A percentile compares a stretch with the other conserved stretches of the same genome.
Conservation (phyloP, 2,888 invertebrate species). For the Oligia strigilis region DNA sequence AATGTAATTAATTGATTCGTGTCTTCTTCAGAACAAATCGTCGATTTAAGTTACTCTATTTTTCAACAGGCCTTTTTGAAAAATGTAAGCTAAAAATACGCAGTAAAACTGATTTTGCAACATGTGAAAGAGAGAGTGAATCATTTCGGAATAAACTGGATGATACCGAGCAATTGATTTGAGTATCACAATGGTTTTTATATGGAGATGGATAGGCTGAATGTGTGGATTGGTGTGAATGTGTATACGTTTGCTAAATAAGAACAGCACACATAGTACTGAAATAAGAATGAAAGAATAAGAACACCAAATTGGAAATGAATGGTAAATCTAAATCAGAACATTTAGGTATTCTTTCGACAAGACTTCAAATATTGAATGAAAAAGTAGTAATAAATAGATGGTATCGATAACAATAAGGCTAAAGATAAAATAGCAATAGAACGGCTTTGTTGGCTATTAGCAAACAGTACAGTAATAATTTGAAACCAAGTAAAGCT, state of each 20-base stretch:
- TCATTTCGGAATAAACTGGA: conserved; percentile 62
- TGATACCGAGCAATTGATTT: conserved; percentile 74
- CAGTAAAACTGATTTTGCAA: conserved; percentile 57
- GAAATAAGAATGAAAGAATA: neutral
- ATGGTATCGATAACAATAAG: conserved; percentile 10
- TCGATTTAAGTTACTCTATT: conserved; percentile 59
- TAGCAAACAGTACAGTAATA: conserved; percentile 39
- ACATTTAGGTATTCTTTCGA: neutral
- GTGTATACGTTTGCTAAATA: conserved; percentile 60
- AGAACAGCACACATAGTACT: conserved; percentile 20
- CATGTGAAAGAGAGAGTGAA: conserved; percentile 40
- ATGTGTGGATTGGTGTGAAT: conserved; percentile 62
- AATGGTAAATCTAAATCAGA: conserved; percentile 6
- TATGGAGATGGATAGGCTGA: conserved; percentile 71
- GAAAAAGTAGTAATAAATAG: neutral
- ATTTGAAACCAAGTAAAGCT: conserved; percentile 39
- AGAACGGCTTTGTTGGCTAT: conserved; percentile 20
- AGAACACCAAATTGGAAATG: neutral
- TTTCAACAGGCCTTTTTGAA: conserved; percentile 20
- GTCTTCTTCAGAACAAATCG: conserved; percentile 72
- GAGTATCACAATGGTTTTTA: conserved; percentile 74
- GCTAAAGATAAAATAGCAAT: conserved; percentile 15
- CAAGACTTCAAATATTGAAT: neutral
- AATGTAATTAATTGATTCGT: conserved; percentile 83
- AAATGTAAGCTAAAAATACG: conserved; percentile 53